Evolutionary conservation across 2,113 vertebrate genomes (phyloP), one percentile per base, ranked within the genome.

Genomic region (Tyto alba): DNA sequence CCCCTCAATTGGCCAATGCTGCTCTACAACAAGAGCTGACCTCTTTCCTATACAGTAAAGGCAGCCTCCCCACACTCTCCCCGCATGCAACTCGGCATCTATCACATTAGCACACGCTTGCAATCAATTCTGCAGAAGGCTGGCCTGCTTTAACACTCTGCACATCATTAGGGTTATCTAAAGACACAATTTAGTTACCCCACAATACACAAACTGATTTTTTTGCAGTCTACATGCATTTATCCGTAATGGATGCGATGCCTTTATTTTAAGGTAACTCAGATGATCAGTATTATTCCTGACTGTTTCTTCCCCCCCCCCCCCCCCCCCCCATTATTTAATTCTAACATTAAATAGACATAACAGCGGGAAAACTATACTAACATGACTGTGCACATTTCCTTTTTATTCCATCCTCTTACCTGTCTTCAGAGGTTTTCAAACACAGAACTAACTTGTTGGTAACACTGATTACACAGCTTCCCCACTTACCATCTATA

Each of bases 291-390:
- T 50, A 67, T 50, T 55, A n/a, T 45, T 45, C 23, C 48, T 60
- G 16, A 57, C 16, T 47, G 60, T 2, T 36, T 53, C 19, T 47
- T 19, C 17, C 41, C 41, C 41, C 41, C 41, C 6, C 11, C 26
- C 2, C 3, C 2, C 0, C 0, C 6, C 10, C 2, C 6, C 10
- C 17, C 17, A 27, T 81, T 18, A 73, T 25, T 75, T 52, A 78
- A 72, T 67, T 67, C 0, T 57, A 77, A 38, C 43, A 47, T 82
- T 85, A 48, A 89, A 38, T 11, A 56, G 27, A 48, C 47, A 12
- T 10, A 88, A 45, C 19, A 80, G 32, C 16, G 76, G 48, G 26
- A 75, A 85, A 85, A 73, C 2, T 4, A 20, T 30, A 73, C 5
- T 50, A 62, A 72, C 12, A 4, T 55, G 29, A 78, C 16, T 45